Conservation (phyloP, 30 jellyfish, hydroid and myxozoan species). For the Hydra vulgaris region DNA sequence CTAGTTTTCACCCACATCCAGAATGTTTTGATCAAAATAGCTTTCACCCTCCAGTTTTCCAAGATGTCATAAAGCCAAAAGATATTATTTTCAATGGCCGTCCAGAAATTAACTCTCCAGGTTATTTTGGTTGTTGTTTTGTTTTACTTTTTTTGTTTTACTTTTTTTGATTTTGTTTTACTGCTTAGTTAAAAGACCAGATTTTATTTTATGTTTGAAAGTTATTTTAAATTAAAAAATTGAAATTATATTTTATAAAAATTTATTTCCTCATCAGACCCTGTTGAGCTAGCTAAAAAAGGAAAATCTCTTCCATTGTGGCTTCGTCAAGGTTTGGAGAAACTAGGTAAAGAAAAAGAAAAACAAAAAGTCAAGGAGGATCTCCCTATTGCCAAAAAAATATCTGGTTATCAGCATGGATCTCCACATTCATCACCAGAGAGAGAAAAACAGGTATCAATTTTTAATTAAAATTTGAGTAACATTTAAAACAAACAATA, state of each 20-base stretch:
- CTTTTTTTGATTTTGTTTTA: too few species aligned
- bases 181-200: too few species aligned
- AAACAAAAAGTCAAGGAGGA: constrained; percentile 34
- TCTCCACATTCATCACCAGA: constrained; percentile 28
- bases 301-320: constrained; percentile 66
- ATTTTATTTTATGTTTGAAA: too few species aligned
- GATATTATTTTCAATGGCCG: neutral
- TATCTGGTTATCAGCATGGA: constrained; percentile 15
- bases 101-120: constrained; percentile 20
- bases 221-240: too few species aligned
- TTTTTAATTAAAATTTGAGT: too few species aligned
- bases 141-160: neutral
- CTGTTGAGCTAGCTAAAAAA: constrained; percentile 27
- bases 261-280: too few species aligned
- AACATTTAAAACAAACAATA: neutral
- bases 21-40: neutral
- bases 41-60: constrained; percentile 14
- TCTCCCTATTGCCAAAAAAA: constrained; percentile 5
- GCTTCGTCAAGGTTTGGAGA: constrained; percentile 65
- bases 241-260: too few species aligned
- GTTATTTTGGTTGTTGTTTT: neutral
- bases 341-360: constrained; percentile 54
- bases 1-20: neutral
- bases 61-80: constrained; percentile 13
- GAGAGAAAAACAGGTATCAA: constrained; percentile 10